phyloP scores from a whole-genome alignment of 2,888 invertebrate species.

The Pristionchus entomophagus region DNA sequence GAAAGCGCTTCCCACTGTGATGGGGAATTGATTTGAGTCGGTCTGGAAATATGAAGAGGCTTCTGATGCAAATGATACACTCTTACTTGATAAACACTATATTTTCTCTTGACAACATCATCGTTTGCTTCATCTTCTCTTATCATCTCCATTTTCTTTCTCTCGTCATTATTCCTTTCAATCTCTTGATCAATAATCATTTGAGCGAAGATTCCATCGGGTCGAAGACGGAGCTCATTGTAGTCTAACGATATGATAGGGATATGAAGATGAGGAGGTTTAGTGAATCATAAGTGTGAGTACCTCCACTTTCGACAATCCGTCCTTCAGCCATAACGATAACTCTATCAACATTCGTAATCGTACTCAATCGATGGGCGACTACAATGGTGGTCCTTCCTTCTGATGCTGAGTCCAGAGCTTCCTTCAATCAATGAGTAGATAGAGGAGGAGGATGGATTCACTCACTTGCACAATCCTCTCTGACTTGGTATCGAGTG shows the following conservation, averaged over 20 bases:
- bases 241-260: neutral
- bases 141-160: neutral
- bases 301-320: constrained; percentile 32
- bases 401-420: constrained; percentile 16
- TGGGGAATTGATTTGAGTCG: neutral
- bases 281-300: no score
- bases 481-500: constrained; percentile 30
- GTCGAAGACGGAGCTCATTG: neutral
- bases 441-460: no score
- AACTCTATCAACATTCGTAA: constrained; percentile 19
- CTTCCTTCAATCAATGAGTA: neutral
- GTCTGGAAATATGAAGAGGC: neutral
- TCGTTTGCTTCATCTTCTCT: neutral
- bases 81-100: neutral
- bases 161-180: constrained; percentile 11
- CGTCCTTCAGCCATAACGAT: constrained; percentile 32
- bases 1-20: neutral
- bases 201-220: neutral
- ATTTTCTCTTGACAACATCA: neutral
- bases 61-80: neutral
- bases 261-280: no score
- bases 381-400: constrained; percentile 26
- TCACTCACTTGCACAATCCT: constrained; percentile 31
- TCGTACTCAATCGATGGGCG: constrained; percentile 42
- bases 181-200: constrained; percentile 25